Percentiles rank a stretch among this genome's conserved stretches.
These are phyloP conservation scores for Mya arenaria DNA, from an alignment of 1,140 invertebrate genomes.

Conservation along the genomic window DNA sequence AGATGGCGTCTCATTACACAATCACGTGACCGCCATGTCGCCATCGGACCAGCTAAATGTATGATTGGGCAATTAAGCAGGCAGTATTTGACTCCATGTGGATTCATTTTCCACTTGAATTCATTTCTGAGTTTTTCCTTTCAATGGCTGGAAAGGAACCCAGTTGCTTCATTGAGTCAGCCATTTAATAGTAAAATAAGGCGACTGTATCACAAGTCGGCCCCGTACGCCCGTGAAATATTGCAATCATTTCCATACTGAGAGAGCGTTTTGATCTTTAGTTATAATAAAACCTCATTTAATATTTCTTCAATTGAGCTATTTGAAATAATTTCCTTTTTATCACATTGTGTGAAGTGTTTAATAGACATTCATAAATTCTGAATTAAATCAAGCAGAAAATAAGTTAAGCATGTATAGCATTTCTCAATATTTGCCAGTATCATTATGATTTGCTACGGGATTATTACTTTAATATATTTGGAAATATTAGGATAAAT, in stretches of 20 bases:
- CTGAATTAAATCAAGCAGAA: constrained; percentile 21
- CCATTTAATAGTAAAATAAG: not conserved
- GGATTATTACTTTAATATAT: too few species aligned
- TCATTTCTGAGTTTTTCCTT: constrained; percentile 19
- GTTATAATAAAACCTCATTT: constrained; percentile 25
- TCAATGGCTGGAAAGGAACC: not conserved
- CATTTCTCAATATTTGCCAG: too few species aligned
- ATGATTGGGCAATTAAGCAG: not conserved
- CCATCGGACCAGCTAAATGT: not conserved
- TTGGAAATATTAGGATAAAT: too few species aligned
- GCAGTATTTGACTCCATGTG: constrained; percentile 1
- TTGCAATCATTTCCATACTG: constrained; percentile 26
- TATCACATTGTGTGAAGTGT: constrained; percentile 21
- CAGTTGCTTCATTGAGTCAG: constrained; percentile 18
- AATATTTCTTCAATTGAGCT: constrained; percentile 31
- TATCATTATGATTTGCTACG: too few species aligned
- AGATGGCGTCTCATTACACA: constrained; percentile 9
- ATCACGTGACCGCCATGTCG: constrained; percentile 34
- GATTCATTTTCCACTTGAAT: constrained; percentile 16
- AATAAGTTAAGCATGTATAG: constrained; percentile 19
- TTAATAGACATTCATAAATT: constrained; percentile 47
- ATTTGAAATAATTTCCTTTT: constrained; percentile 41
- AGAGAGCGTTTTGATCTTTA: constrained; percentile 43
- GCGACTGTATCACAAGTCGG: constrained; percentile 3
- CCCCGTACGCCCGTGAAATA: constrained; percentile 48